These are phyloP conservation scores for Mantis religiosa DNA, from an alignment of 2,888 invertebrate species.

Conservation along the genomic window DNA sequence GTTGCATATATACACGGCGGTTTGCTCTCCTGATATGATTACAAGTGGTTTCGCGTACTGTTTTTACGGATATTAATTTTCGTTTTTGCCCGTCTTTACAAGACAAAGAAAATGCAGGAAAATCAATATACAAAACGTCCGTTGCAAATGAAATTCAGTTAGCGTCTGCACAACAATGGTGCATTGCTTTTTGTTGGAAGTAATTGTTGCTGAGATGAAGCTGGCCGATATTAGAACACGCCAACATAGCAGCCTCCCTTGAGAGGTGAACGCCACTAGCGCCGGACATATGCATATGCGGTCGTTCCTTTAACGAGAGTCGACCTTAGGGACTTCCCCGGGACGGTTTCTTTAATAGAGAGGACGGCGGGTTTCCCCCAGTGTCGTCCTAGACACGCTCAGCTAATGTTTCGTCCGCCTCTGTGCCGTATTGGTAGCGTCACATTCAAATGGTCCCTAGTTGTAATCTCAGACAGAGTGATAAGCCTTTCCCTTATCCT, in stretches of 20 bases:
- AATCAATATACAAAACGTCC: neutral
- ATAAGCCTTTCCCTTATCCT: too few relatives aligned
- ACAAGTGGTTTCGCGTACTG: too few relatives aligned
- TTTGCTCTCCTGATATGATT: too few relatives aligned
- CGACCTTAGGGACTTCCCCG: neutral
- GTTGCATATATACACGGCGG: too few relatives aligned
- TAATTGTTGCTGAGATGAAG: neutral
- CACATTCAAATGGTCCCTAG: too few relatives aligned
- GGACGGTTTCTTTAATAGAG: neutral
- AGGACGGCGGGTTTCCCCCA: neutral
- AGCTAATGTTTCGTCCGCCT: neutral
- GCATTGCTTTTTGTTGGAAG: neutral
- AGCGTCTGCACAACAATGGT: neutral
- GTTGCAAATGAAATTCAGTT: neutral
- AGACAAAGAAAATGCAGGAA: too few relatives aligned
- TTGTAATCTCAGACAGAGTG: too few relatives aligned
- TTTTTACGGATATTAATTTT: too few relatives aligned
- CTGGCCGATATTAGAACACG: neutral
- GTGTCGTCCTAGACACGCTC: neutral
- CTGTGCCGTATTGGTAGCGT: too few relatives aligned
- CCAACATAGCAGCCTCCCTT: neutral
- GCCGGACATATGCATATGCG: neutral
- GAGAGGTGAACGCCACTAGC: neutral
- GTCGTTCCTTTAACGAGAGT: neutral
- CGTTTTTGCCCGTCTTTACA: too few relatives aligned